These are phyloP conservation scores for Opisthograptis luteolata DNA, from an alignment of 2,888 invertebrate genomes.

Conservation along the genomic window DNA sequence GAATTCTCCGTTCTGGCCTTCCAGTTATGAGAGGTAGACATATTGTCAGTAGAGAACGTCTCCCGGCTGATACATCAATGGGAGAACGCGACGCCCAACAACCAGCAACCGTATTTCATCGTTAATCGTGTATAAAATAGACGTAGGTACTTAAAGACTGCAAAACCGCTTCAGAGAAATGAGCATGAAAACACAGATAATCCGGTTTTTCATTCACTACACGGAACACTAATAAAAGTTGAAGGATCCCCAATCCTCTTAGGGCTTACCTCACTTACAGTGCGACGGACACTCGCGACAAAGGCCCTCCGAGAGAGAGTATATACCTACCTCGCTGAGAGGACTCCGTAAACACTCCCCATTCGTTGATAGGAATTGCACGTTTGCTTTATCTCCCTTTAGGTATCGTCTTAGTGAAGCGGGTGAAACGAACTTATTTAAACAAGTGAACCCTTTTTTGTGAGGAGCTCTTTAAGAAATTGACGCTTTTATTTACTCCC, in stretches of 20 bases:
- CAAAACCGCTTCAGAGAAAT: background rate
- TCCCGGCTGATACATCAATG: too few relatives aligned
- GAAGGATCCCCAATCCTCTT: constrained; percentile 41
- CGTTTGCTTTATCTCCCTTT: constrained; percentile 58
- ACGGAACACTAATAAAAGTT: constrained; percentile 42
- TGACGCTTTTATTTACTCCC: constrained; percentile 36
- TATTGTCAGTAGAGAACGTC: too few relatives aligned
- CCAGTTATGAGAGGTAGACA: too few relatives aligned
- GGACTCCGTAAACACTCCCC: constrained; percentile 53
- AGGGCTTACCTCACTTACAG: constrained; percentile 45
- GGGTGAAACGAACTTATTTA: constrained; percentile 43
- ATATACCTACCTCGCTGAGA: constrained; percentile 14
- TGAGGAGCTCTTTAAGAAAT: constrained; percentile 45
- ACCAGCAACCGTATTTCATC: too few relatives aligned
- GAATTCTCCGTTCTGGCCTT: too few relatives aligned
- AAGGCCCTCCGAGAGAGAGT: constrained; percentile 47
- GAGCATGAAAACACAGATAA: constrained; percentile 25
- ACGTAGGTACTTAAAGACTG: too few relatives aligned
- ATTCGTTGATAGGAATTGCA: constrained; percentile 55
- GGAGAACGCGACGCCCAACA: too few relatives aligned
- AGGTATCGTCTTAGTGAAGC: constrained; percentile 45
- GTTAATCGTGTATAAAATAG: too few relatives aligned
- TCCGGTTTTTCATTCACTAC: constrained; percentile 34
- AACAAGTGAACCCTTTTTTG: constrained; percentile 43
- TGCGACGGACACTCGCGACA: constrained; percentile 54